Percentiles rank a stretch among this genome's conserved stretches.
phyloP scores from a whole-genome alignment of 1,140 invertebrate species.

The Drosophila rhopaloa region DNA sequence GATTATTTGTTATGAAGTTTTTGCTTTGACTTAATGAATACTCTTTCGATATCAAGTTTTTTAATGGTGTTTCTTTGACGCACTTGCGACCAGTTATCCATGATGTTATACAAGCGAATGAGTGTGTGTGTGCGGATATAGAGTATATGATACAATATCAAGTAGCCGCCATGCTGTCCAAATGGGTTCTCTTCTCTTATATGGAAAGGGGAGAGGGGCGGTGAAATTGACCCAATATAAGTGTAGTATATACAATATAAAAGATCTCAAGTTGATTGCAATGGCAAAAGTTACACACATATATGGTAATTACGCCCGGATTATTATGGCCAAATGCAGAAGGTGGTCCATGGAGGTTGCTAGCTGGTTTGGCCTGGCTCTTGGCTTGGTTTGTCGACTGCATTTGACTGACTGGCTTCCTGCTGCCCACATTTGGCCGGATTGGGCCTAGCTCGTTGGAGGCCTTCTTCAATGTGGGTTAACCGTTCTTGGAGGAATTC shows the following conservation, averaged over 20 bases:
- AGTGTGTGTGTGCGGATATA: constrained; percentile 3
- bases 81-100: constrained; percentile 37
- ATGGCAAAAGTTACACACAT: constrained; percentile 57
- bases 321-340: constrained; percentile 62
- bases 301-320: constrained; percentile 71
- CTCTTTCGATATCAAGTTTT: constrained; percentile 17
- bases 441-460: constrained; percentile 16
- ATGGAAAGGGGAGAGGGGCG: constrained; percentile 1
- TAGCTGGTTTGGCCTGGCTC: constrained; percentile 7
- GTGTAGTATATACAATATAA: constrained; percentile 25
- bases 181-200: constrained; percentile 27
- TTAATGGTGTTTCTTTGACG: constrained; percentile 28
- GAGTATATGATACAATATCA: constrained; percentile 33
- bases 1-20: neutral
- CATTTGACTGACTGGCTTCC: constrained; percentile 42
- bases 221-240: constrained; percentile 47
- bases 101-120: constrained; percentile 14
- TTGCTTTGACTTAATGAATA: constrained; percentile 7
- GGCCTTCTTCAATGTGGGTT: constrained; percentile 65
- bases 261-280: constrained; percentile 60
- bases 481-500: constrained; percentile 66
- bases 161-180: constrained; percentile 43
- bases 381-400: neutral
- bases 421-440: constrained; percentile 49
- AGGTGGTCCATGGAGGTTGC: constrained; percentile 35